A percentile compares a stretch with the other conserved stretches of the same genome.
Conservation (phyloP, 2,888 invertebrate genomes). For the Ceriagrion tenellum region DNA sequence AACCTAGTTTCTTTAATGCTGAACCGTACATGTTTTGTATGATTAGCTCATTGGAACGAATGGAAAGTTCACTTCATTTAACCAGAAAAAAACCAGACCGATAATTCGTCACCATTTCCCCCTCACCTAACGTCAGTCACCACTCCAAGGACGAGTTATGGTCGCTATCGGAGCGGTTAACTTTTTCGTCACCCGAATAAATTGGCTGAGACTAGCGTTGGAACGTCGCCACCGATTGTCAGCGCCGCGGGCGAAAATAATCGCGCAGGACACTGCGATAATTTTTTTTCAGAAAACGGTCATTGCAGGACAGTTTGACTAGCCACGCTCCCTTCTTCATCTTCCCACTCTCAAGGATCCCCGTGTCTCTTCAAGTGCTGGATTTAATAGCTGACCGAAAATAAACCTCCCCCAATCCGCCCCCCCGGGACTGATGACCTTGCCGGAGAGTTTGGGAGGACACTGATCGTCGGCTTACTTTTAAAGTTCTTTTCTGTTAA, state of each 20-base stretch:
- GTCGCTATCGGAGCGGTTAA: background rate
- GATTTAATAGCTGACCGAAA: background rate
- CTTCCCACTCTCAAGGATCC: background rate
- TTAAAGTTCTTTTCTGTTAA: too few species aligned
- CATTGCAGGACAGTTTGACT: background rate
- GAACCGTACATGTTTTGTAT: too few species aligned
- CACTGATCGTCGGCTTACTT: background rate
- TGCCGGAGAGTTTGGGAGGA: background rate
- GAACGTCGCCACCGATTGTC: background rate
- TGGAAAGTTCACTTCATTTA: too few species aligned
- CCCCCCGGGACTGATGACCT: background rate
- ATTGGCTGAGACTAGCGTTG: background rate
- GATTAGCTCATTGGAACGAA: too few species aligned
- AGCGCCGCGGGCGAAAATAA: background rate
- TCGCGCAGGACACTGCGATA: background rate
- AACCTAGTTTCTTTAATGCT: too few species aligned
- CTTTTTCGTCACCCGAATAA: background rate
- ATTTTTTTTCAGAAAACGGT: background rate
- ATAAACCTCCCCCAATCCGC: background rate
- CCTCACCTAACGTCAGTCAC: too few species aligned
- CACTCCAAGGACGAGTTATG: background rate
- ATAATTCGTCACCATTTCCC: too few species aligned
- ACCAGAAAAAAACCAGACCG: too few species aligned
- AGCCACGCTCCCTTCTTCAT: background rate
- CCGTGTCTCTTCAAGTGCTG: background rate